Evolutionary conservation across 2,888 invertebrate genomes (phyloP).

Genomic region (Torymus tubicola): DNA sequence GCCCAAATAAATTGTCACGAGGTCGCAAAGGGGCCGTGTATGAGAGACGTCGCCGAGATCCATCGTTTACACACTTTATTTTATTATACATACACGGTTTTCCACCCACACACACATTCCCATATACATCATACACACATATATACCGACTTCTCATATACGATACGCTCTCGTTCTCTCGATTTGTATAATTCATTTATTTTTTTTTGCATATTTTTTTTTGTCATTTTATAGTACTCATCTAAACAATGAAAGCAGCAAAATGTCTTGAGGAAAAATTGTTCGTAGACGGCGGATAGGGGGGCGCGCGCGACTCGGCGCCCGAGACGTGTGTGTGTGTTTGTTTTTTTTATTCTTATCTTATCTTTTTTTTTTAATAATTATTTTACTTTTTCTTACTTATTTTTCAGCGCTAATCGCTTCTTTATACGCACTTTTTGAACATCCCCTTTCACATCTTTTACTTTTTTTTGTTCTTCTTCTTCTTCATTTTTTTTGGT

Average conservation of each 20-base stretch:
- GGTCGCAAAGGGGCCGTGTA: too few species aligned
- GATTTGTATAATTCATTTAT: constrained; percentile 54
- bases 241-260: constrained; percentile 75
- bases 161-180: constrained; percentile 6
- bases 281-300: constrained; percentile 62
- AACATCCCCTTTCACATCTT: constrained; percentile 35
- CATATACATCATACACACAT: constrained; percentile 21
- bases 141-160: constrained; percentile 14
- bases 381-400: constrained; percentile 38
- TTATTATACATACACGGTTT: too few species aligned
- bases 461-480: constrained; percentile 41
- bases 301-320: constrained; percentile 43
- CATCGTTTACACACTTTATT: too few species aligned
- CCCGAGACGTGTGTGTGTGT: constrained; percentile 43
- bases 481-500: constrained; percentile 44
- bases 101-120: constrained; percentile 23
- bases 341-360: constrained; percentile 38
- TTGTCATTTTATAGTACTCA: constrained; percentile 67
- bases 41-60: too few species aligned
- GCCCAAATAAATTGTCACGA: too few species aligned
- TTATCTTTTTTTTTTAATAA: constrained; percentile 38
- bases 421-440: constrained; percentile 47
- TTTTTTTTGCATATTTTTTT: constrained; percentile 52
- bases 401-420: constrained; percentile 56
- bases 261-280: constrained; percentile 68